phyloP scores from a whole-genome alignment of 2,113 vertebrate genomes.

The Tamias sibiricus region DNA sequence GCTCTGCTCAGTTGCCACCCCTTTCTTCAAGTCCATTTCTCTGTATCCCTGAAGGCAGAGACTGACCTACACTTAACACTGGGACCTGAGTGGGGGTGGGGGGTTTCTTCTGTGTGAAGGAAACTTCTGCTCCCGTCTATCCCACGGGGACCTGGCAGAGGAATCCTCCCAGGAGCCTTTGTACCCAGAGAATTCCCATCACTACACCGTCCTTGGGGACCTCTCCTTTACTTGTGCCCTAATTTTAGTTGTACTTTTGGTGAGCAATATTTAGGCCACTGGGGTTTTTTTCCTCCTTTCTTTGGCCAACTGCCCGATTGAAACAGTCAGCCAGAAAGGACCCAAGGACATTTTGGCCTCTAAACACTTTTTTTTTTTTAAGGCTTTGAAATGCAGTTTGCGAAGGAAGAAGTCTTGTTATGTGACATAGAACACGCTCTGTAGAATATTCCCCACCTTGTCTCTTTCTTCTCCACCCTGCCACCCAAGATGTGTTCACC shows the following conservation, averaged over 20 bases:
- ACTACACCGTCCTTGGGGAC: background rate
- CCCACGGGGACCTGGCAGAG: background rate
- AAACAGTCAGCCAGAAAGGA: slow-evolving; percentile 56
- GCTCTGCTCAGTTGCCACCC: background rate
- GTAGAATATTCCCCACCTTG: rapidly evolving
- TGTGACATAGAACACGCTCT: background rate
- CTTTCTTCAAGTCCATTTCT: background rate
- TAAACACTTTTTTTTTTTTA: background rate
- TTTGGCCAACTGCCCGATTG: slow-evolving; percentile 67
- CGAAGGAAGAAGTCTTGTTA: background rate
- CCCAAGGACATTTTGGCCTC: slow-evolving; percentile 46
- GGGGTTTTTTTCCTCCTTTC: slow-evolving; percentile 51
- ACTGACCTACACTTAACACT: background rate
- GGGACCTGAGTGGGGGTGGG: background rate
- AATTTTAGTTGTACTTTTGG: slow-evolving; percentile 61
- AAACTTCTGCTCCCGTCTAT: background rate
- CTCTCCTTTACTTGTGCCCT: slow-evolving; percentile 49
- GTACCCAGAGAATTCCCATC: slow-evolving; percentile 55
- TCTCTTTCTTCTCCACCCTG: background rate
- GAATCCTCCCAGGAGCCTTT: slow-evolving; percentile 52
- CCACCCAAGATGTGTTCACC: background rate
- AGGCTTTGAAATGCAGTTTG: slow-evolving; percentile 7
- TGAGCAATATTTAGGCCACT: slow-evolving; percentile 51
- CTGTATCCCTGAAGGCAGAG: background rate
- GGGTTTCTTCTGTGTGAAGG: background rate